Percentiles rank a stretch among this genome's conserved stretches.
Evolutionary conservation across 1,140 invertebrate genomes (phyloP).

Genomic region (Drosophila orosa): DNA sequence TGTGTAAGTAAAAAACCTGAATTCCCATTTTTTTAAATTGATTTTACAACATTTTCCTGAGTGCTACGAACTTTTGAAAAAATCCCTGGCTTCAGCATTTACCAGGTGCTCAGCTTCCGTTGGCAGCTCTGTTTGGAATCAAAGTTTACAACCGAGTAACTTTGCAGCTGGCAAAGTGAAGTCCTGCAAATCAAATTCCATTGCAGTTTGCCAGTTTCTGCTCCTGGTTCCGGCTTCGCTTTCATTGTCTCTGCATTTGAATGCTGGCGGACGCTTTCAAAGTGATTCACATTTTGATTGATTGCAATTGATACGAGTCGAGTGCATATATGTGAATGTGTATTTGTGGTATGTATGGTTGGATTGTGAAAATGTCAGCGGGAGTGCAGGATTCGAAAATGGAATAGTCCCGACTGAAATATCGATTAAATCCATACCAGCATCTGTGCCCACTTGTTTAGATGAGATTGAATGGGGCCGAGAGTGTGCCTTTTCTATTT

Average conservation of each 20-base stretch:
- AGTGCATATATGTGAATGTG: neutral
- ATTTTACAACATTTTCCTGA: too few species aligned
- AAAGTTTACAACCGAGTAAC: slow-evolving; percentile 25
- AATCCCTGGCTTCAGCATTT: slow-evolving; percentile 14
- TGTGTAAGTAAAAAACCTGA: too few species aligned
- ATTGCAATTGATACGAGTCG: slow-evolving; percentile 43
- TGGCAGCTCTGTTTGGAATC: slow-evolving; percentile 20
- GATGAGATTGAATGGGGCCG: neutral
- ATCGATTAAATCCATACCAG: slow-evolving; percentile 25
- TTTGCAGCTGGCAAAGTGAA: slow-evolving; percentile 9
- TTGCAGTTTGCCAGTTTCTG: slow-evolving; percentile 34
- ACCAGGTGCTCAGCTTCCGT: slow-evolving; percentile 59
- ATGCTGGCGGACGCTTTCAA: slow-evolving; percentile 35
- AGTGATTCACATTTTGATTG: slow-evolving; percentile 48
- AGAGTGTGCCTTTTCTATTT: neutral
- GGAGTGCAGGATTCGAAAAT: slow-evolving; percentile 20
- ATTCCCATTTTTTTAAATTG: too few species aligned
- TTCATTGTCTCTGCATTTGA: slow-evolving; percentile 31
- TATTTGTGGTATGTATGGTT: neutral
- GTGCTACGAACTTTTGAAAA: slow-evolving; percentile 14
- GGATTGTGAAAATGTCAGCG: slow-evolving; percentile 15
- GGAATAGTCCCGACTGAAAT: slow-evolving; percentile 6
- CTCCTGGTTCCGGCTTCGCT: slow-evolving; percentile 17
- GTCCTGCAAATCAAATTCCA: slow-evolving; percentile 52
- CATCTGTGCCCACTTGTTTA: neutral